Percentiles rank a stretch among this genome's conserved stretches.
Evolutionary conservation across 2,888 invertebrate genomes (phyloP).

Genomic region (Xiphydria camelus): DNA sequence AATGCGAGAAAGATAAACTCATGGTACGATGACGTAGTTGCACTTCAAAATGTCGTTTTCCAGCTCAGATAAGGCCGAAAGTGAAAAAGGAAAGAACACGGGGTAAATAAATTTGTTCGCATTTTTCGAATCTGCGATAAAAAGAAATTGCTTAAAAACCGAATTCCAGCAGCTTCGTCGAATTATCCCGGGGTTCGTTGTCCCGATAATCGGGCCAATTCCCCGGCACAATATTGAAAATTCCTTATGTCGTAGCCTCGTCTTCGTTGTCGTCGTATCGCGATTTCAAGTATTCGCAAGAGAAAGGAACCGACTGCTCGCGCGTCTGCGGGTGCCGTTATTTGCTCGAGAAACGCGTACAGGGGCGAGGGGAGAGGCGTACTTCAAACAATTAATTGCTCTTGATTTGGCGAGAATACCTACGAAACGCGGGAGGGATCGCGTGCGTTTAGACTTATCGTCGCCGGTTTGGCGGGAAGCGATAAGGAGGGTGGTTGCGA

Average conservation of each 20-base stretch:
- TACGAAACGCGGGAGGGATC: slow-evolving; percentile 1
- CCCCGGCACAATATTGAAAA: slow-evolving; percentile 46
- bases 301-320: too few relatives aligned
- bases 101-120: too few relatives aligned
- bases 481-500: not conserved
- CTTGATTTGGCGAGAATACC: slow-evolving; percentile 26
- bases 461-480: too few relatives aligned
- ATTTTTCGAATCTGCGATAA: too few relatives aligned
- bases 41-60: too few relatives aligned
- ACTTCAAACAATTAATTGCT: slow-evolving; percentile 30
- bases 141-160: too few relatives aligned
- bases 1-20: too few relatives aligned
- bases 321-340: slow-evolving; percentile 2
- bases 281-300: slow-evolving; percentile 43
- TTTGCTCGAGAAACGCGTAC: not conserved
- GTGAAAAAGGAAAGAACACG: too few relatives aligned
- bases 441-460: not conserved
- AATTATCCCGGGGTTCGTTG: too few relatives aligned
- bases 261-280: slow-evolving; percentile 19
- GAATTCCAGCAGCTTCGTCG: too few relatives aligned
- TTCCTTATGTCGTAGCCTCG: slow-evolving; percentile 36
- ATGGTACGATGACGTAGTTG: too few relatives aligned
- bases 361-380: slow-evolving; percentile 13
- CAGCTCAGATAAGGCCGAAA: too few relatives aligned
- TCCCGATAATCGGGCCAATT: slow-evolving; percentile 45